These are phyloP conservation scores for Sphaerophoria taeniata DNA, from an alignment of 2,888 invertebrate species.

Conservation along the genomic window DNA sequence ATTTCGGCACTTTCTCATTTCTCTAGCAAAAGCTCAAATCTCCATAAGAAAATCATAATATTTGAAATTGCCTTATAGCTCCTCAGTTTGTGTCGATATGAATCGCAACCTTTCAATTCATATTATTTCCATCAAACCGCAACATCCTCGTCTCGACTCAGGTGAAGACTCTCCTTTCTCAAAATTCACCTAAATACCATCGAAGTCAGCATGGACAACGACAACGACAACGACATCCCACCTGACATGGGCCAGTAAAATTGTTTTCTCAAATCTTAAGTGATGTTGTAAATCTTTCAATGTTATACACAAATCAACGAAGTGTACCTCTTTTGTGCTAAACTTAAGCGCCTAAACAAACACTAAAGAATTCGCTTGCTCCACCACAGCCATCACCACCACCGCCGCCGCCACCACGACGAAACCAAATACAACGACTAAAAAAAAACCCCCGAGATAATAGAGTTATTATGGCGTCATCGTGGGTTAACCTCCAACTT, in stretches of 20 bases:
- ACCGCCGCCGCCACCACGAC: not conserved
- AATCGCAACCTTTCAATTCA: slow-evolving; percentile 33
- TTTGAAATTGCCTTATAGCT: slow-evolving; percentile 3
- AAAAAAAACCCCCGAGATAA: slow-evolving; percentile 44
- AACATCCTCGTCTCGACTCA: slow-evolving; percentile 15
- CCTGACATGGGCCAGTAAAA: slow-evolving; percentile 59
- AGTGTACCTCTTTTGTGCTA: slow-evolving; percentile 37
- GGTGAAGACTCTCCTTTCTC: slow-evolving; percentile 18
- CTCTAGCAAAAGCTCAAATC: not conserved
- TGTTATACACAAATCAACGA: slow-evolving; percentile 52
- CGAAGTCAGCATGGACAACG: slow-evolving; percentile 14
- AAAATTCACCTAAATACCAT: slow-evolving; percentile 17
- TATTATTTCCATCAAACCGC: slow-evolving; percentile 23
- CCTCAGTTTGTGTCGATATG: slow-evolving; percentile 24
- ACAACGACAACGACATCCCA: slow-evolving; percentile 34
- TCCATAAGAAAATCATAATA: not conserved
- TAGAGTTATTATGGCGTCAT: slow-evolving; percentile 74
- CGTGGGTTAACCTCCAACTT: slow-evolving; percentile 73
- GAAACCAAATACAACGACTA: not conserved
- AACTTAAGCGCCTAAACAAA: slow-evolving; percentile 42
- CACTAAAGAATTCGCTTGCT: slow-evolving; percentile 5
- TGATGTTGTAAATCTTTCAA: slow-evolving; percentile 58
- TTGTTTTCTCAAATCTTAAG: slow-evolving; percentile 50
- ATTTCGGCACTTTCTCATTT: not conserved
- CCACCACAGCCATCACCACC: not conserved